Percentiles rank a stretch among this genome's conserved stretches.
Conservation (phyloP, 1,140 invertebrate genomes). For the Oscheius sp. region DNA sequence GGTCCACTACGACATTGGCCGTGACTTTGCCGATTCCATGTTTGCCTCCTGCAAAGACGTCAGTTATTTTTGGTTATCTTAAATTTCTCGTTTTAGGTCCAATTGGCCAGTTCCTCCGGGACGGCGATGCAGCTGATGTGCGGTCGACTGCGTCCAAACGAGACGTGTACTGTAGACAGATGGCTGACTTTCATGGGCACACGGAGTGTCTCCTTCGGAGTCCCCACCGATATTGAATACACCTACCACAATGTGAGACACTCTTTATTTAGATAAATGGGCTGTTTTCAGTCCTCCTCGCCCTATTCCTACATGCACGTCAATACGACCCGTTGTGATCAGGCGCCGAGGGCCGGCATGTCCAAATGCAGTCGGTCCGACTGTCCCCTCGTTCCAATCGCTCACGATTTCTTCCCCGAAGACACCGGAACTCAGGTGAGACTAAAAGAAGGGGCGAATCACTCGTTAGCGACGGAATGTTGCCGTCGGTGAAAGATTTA, state of each 20-base stretch:
- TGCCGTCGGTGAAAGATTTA: no score
- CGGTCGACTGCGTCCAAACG: background rate
- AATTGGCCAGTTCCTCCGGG: conserved; percentile 7
- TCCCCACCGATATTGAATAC: conserved; percentile 7
- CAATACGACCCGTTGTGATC: conserved; percentile 1
- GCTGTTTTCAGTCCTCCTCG: background rate
- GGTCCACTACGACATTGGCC: conserved; percentile 15
- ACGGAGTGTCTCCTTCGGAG: conserved; percentile 37
- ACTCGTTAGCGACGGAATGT: no score
- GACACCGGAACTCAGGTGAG: conserved; percentile 1
- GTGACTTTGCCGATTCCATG: conserved; percentile 22
- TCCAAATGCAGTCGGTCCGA: background rate
- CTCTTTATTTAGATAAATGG: background rate
- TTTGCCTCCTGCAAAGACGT: conserved; percentile 45
- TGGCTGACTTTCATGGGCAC: conserved; percentile 51
- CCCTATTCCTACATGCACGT: background rate
- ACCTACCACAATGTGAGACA: background rate
- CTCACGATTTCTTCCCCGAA: background rate
- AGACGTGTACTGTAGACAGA: conserved; percentile 40
- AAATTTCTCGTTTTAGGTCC: conserved; percentile 17
- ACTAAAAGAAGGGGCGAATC: no score
- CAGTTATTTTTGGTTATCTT: conserved; percentile 4
- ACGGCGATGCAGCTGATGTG: background rate
- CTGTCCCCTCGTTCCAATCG: background rate
- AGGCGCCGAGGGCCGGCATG: background rate